Conservation (phyloP, 2,797 vertebrate genomes). For the Geotrypetes seraphini region DNA sequence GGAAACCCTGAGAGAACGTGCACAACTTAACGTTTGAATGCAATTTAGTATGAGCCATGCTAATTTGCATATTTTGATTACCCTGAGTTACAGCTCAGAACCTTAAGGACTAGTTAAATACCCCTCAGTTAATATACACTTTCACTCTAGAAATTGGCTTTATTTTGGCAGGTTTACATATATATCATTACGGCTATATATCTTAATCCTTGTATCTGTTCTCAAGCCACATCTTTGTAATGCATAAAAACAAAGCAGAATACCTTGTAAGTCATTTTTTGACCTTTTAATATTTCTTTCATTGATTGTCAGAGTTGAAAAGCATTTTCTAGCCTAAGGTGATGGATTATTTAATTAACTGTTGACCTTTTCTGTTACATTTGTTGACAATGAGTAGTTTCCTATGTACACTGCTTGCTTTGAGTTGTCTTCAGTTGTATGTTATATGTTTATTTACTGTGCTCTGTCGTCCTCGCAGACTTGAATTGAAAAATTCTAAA, state of each 20-base stretch:
- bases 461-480: no score
- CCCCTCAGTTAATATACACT: no score
- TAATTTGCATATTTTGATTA: no score
- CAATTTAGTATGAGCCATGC: no score
- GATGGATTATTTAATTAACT: slow-evolving; percentile 99
- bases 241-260: slow-evolving; percentile 48
- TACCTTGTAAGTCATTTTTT: slow-evolving; percentile 84
- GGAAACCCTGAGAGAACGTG: no score
- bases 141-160: neutral
- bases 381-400: slow-evolving; percentile 86
- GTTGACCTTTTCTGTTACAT: slow-evolving; percentile 95
- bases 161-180: slow-evolving; percentile 15
- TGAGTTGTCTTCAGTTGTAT: slow-evolving; percentile 64
- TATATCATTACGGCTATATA: slow-evolving; percentile 25
- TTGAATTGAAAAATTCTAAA: no score
- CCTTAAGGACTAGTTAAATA: no score
- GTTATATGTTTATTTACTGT: no score
- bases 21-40: no score
- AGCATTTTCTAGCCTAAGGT: slow-evolving; percentile 85
- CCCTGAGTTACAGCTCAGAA: no score
- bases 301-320: slow-evolving; percentile 82
- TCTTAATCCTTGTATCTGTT: slow-evolving; percentile 12
- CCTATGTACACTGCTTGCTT: slow-evolving; percentile 75
- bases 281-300: slow-evolving; percentile 96
- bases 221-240: slow-evolving; percentile 47